Percentiles rank a stretch among this genome's conserved stretches.
These are phyloP conservation scores for Megaustenia siamemsis DNA, from an alignment of 2,888 invertebrate genomes.

Conservation along the genomic window DNA sequence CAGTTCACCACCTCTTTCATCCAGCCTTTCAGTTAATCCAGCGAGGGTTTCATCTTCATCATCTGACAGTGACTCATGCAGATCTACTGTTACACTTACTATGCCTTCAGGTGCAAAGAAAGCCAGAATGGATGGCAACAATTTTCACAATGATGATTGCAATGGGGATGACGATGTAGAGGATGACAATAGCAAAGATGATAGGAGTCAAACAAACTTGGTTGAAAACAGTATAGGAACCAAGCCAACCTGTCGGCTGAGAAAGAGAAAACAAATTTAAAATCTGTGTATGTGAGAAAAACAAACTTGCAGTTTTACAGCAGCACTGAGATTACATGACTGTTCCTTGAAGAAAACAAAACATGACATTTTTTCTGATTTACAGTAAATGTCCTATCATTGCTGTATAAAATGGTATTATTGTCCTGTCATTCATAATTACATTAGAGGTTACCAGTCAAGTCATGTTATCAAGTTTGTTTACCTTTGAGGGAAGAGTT, in stretches of 20 bases:
- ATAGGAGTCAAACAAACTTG: background rate
- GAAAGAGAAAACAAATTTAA: constrained; percentile 10
- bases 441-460: too few species aligned
- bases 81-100: background rate
- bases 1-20: background rate
- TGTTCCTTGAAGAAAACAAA: too few species aligned
- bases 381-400: too few species aligned
- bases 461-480: too few species aligned
- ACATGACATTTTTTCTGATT: too few species aligned
- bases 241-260: background rate
- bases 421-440: too few species aligned
- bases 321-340: too few species aligned
- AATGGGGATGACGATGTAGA: background rate
- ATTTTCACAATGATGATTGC: background rate
- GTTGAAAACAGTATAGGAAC: background rate
- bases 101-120: constrained; percentile 3
- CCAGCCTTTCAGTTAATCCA: background rate
- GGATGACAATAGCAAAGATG: background rate
- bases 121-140: constrained; percentile 4
- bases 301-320: too few species aligned
- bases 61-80: background rate
- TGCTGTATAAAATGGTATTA: too few species aligned
- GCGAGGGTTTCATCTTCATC: background rate
- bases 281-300: too few species aligned
- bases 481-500: too few species aligned